Base-by-base conservation (phyloP, 2,888 invertebrate genomes). In the Epicampocera succincta region DNA sequence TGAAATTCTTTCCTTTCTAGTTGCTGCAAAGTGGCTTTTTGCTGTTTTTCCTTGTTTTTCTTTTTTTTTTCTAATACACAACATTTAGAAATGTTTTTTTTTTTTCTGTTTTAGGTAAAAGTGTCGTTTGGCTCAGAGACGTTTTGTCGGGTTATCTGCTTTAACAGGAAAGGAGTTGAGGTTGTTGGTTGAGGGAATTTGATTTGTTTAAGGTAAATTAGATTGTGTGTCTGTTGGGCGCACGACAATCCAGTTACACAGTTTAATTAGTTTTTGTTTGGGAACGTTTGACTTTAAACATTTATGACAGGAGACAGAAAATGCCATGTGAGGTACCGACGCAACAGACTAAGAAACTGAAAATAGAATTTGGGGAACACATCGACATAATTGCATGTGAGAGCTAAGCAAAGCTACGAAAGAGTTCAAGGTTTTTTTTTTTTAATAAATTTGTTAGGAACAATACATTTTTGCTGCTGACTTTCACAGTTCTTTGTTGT, bases 1-100 rank as follows among this genome's bases (percentile, higher is more conserved):
- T 74, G 33, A 74, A 56, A 75, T 50, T 29, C n/a, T 50, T 66
- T 40, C 19, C 58, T 46, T 54, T 52, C 6, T 29, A n/a, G n/a
- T n/a, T 19, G 3, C 56, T 44, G 11, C 13, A 17, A 13, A 15
- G 8, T 54, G 25, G 38, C 4, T 58, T 13, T 52, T 25, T 29
- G 15, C 3, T 52, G 8, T 42, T 50, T 8, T 12, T 50, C 17
- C 40, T 60, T 5, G 33, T 33, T 8, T 33, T 33, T 33, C 9
- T 9, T 33, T 9, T 33, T 0, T 42, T 72, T 61, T 42, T 72
- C 17, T 42, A 40, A 42, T 61, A 29, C 46, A 63, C 40, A 72
- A 42, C 29, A 69, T 29, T 29, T 29, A 4, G 3, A 29, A 56
- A n/a, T n/a, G n/a, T 69, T 56, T 69, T 33, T 46, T 5, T 33